These are phyloP conservation scores for Schmidtea mediterranea DNA, from an alignment of 1,140 invertebrate genomes.

Conservation along the genomic window DNA sequence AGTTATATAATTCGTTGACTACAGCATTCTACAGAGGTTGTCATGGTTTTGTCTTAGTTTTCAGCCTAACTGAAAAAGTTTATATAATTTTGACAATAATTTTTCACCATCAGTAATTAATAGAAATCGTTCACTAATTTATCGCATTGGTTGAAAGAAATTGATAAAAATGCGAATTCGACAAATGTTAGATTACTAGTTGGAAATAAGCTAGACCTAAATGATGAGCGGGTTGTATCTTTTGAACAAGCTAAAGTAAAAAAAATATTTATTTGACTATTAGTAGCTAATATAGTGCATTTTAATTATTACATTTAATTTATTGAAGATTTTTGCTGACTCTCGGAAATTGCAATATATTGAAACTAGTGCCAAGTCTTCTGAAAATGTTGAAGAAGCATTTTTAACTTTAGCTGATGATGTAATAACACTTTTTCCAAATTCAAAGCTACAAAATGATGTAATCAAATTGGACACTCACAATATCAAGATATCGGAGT, in stretches of 20 bases:
- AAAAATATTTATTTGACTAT: no score
- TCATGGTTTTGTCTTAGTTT: neutral
- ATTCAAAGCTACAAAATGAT: no score
- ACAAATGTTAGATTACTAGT: slow-evolving; percentile 35
- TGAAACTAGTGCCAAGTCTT: slow-evolving; percentile 87
- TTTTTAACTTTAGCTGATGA: slow-evolving; percentile 36
- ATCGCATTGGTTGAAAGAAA: no score
- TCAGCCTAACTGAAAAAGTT: neutral
- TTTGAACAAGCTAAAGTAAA: slow-evolving; percentile 42
- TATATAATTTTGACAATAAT: no score
- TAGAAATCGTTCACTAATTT: no score
- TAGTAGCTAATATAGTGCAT: no score
- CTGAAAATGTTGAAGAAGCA: slow-evolving; percentile 84
- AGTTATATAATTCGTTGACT: slow-evolving; percentile 89
- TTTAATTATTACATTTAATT: neutral
- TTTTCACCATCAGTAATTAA: no score
- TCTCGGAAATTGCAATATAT: slow-evolving; percentile 62
- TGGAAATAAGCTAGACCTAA: slow-evolving; percentile 97
- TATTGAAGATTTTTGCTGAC: slow-evolving; percentile 61
- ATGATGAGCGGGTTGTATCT: slow-evolving; percentile 87
- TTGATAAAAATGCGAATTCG: no score
- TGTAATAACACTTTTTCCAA: slow-evolving; percentile 18
- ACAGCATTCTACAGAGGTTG: slow-evolving; percentile 79
- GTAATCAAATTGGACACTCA: no score
- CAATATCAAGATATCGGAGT: no score